These are phyloP conservation scores for Esox niger DNA, from an alignment of 2,113 vertebrate species.

Conservation along the genomic window DNA sequence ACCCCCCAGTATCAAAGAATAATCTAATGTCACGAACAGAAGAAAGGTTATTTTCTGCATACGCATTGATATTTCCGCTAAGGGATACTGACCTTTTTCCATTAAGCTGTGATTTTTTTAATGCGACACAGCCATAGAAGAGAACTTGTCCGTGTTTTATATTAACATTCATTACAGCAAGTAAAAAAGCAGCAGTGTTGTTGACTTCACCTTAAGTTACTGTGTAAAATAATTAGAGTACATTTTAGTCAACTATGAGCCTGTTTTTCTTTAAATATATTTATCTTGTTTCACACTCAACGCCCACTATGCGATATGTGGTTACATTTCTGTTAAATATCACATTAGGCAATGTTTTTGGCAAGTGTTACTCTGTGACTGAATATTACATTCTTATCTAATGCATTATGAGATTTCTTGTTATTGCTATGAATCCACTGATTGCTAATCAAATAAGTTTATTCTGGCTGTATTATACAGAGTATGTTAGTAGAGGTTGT, in stretches of 20 bases:
- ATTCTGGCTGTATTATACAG: too few species aligned
- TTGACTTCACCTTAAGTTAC: slow-evolving; percentile 44
- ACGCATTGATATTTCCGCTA: slow-evolving; percentile 68
- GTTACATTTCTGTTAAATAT: slow-evolving; percentile 24
- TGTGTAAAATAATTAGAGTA: slow-evolving; percentile 44
- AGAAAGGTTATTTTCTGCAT: slow-evolving; percentile 75
- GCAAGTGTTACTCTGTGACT: slow-evolving; percentile 46
- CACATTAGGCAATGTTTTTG: slow-evolving; percentile 41
- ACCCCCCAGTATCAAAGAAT: slow-evolving; percentile 63
- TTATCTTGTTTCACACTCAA: slow-evolving; percentile 21
- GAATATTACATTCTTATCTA: slow-evolving; percentile 37
- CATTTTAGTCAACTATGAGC: slow-evolving; percentile 38
- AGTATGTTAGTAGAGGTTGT: too few species aligned
- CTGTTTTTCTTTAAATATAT: slow-evolving; percentile 7
- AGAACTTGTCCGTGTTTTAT: slow-evolving; percentile 12
- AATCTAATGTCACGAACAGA: slow-evolving; percentile 71
- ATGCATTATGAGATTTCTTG: slow-evolving; percentile 51
- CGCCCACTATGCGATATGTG: slow-evolving; percentile 15
- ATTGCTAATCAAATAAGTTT: too few species aligned
- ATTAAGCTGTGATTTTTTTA: slow-evolving; percentile 49
- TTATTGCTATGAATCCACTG: background rate
- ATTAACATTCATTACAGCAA: slow-evolving; percentile 26
- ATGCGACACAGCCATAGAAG: slow-evolving; percentile 26
- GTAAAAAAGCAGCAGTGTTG: slow-evolving; percentile 9
- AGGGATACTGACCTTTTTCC: slow-evolving; percentile 67